phyloP scores from a whole-genome alignment of 2,888 invertebrate genomes.

The Portevinia maculata region DNA sequence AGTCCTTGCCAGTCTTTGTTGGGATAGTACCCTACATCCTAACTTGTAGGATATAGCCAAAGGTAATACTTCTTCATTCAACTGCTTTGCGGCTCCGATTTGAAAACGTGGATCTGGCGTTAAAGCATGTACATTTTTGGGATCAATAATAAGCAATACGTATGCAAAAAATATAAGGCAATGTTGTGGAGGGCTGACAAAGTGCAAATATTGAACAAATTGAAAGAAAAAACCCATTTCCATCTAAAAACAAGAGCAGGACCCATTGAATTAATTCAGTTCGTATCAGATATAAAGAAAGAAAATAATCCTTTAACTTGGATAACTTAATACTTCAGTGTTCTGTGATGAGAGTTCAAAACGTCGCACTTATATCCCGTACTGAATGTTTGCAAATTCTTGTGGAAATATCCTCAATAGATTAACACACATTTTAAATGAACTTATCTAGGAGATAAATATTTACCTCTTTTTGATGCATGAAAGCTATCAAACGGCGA shows the following conservation, averaged over 20 bases:
- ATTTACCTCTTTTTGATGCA: constrained; percentile 94
- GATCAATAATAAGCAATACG: too few relatives aligned
- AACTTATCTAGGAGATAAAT: constrained; percentile 31
- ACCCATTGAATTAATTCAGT: not conserved
- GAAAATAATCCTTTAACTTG: too few relatives aligned
- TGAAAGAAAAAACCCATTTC: not conserved
- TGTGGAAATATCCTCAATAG: constrained; percentile 4
- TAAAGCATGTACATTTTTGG: too few relatives aligned
- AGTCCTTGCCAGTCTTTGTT: too few relatives aligned
- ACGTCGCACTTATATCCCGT: not conserved
- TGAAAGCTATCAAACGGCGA: constrained; percentile 96
- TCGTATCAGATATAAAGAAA: not conserved
- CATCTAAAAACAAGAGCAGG: not conserved
- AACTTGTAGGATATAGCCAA: too few relatives aligned
- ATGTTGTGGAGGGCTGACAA: too few relatives aligned
- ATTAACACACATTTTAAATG: not conserved
- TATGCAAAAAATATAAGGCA: too few relatives aligned
- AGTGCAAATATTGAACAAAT: not conserved
- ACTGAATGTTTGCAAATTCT: constrained; percentile 12
- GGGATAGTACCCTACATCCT: too few relatives aligned
- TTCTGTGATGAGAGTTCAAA: constrained; percentile 1
- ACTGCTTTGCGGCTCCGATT: too few relatives aligned
- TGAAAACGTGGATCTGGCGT: too few relatives aligned
- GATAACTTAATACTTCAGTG: not conserved
- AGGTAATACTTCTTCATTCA: too few relatives aligned